These are phyloP conservation scores for Neopelma chrysocephalum DNA, from an alignment of 2,797 vertebrate genomes.

Conservation along the genomic window DNA sequence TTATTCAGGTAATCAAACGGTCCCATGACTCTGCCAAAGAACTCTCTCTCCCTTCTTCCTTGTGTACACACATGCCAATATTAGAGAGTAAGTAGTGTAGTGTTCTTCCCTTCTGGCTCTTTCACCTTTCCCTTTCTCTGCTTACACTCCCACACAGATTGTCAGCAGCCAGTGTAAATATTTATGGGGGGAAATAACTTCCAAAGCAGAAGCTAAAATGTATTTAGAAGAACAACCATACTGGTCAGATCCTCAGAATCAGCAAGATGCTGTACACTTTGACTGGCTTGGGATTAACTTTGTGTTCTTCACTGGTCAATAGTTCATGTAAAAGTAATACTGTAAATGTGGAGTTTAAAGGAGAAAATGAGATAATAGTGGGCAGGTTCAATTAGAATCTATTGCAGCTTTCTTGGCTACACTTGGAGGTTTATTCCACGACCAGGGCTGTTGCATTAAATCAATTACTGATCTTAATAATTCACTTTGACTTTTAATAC, in stretches of 20 bases:
- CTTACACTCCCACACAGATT: background rate
- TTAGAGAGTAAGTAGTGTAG: background rate
- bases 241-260: background rate
- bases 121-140: background rate
- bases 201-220: background rate
- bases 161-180: background rate
- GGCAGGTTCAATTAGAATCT: background rate
- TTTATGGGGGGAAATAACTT: background rate
- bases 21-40: background rate
- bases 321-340: background rate
- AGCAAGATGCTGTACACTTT: background rate
- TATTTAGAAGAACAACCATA: background rate
- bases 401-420: background rate
- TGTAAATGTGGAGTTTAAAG: background rate
- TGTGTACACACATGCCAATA: background rate
- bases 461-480: background rate
- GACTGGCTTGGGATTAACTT: background rate
- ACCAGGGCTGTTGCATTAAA: background rate
- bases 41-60: background rate
- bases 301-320: background rate
- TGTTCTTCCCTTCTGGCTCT: background rate
- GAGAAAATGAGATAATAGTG: background rate
- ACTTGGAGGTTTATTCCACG: background rate
- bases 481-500: background rate
- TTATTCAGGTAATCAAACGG: slow-evolving; percentile 87